Base-by-base conservation (phyloP, 2,113 vertebrate species). In the Syngnathus scovelli region DNA sequence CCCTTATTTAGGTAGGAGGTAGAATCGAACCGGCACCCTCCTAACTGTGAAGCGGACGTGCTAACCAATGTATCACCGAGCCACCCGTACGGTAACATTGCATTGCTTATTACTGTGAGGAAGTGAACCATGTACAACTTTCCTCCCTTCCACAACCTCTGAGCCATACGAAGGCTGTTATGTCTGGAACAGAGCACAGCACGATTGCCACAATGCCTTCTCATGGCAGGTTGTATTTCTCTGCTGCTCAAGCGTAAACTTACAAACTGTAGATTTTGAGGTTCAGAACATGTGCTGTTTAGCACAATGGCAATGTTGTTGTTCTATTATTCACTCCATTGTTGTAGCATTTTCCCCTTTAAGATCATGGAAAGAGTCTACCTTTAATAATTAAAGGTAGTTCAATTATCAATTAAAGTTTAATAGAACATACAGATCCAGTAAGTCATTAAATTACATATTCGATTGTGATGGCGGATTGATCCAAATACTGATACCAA, bases 91-190 rank as follows among this genome's bases (percentile, higher is more conserved):
- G 60, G 72, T 38, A 66, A 59, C 58, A 70, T 46, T 64, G 52
- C 41, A 1, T 33, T 58, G 76, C 76, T 82, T 83, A 71, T 86
- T 86, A 87, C 76, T 84, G 78, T 54, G 76, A 23, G 70, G 73
- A 83, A 85, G 3, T 79, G 82, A 86, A 64, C 81, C 84, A 64
- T 75, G 64, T 41, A 2, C 27, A 72, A 86, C 27, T 33, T 79
- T 75, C 36, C 73, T 83, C 78, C 71, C 52, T 77, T 68, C 69
- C 69, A 39, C 85, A 85, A 85, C 74, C 74, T 78, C 83, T 75
- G 75, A 88, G 81, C 77, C 79, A 81, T 82, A 77, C 62, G 60
- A 82, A 78, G 69, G 66, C 77, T 56, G 68, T 81, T 80, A 69
- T 64, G 62, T 78, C 37, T 81, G 79, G 71, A 84, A 72, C 74